phyloP scores from a whole-genome alignment of 1,140 invertebrate species.

The Leucophenga varia region DNA sequence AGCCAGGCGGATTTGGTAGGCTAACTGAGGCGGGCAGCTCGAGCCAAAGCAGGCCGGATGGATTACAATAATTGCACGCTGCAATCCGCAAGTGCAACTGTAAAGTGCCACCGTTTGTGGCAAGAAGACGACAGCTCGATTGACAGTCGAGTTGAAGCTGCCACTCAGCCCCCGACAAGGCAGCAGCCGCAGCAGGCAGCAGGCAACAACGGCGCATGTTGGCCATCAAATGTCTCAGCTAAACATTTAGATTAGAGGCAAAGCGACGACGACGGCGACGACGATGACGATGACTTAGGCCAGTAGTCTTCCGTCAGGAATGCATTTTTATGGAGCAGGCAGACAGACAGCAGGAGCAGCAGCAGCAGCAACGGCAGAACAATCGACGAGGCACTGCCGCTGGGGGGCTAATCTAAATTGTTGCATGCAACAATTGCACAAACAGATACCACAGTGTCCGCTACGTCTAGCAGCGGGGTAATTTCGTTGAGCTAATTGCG shows the following conservation, averaged over 20 bases:
- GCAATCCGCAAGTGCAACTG: constrained; percentile 49
- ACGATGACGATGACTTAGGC: constrained; percentile 11
- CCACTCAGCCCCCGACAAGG: constrained; percentile 32
- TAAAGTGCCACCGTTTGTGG: constrained; percentile 46
- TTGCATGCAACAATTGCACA: constrained; percentile 46
- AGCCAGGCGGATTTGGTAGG: background rate
- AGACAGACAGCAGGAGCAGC: no score
- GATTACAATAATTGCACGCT: constrained; percentile 44
- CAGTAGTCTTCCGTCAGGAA: constrained; percentile 50
- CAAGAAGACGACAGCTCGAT: constrained; percentile 23
- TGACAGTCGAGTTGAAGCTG: constrained; percentile 43
- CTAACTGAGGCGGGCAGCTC: background rate
- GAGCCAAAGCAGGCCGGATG: constrained; percentile 17
- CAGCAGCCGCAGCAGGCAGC: background rate
- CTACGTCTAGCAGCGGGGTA: constrained; percentile 26
- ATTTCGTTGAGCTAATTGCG: constrained; percentile 45
- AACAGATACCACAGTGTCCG: constrained; percentile 20
- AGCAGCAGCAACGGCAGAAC: constrained; percentile 32
- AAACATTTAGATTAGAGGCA: constrained; percentile 48
- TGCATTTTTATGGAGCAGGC: constrained; percentile 48
- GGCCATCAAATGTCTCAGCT: constrained; percentile 48
- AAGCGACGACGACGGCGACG: constrained; percentile 22
- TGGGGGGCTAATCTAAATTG: constrained; percentile 48
- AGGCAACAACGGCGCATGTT: constrained; percentile 36
- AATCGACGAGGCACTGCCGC: constrained; percentile 28